Conservation (phyloP, 2,888 invertebrate genomes). For the Campoletis raptor region DNA sequence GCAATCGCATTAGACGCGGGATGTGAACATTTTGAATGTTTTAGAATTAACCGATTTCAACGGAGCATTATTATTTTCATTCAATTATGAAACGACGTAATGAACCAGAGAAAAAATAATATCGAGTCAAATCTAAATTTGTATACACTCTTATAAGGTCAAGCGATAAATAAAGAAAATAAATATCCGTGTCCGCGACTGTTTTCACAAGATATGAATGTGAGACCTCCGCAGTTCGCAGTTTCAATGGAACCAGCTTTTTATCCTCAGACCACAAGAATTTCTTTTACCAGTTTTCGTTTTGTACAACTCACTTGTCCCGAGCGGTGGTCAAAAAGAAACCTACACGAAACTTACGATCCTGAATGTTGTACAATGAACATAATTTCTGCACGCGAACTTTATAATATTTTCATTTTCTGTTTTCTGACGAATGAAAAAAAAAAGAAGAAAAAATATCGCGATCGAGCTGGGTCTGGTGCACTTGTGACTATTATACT, state of each 20-base stretch:
- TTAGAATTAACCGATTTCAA: neutral
- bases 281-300: conserved; percentile 21
- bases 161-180: neutral
- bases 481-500: conserved; percentile 38
- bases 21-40: conserved; percentile 23
- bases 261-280: conserved; percentile 27
- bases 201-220: neutral
- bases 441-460: conserved; percentile 7
- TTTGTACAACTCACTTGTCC: conserved; percentile 15
- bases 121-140: neutral
- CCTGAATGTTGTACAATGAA: neutral
- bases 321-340: conserved; percentile 43
- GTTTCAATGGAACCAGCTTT: conserved; percentile 16
- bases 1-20: neutral
- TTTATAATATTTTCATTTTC: neutral
- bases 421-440: neutral
- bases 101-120: neutral
- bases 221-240: conserved; percentile 6
- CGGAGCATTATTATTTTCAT: neutral
- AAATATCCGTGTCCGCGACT: neutral
- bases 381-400: neutral
- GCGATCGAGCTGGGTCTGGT: neutral
- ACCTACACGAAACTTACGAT: conserved; percentile 28
- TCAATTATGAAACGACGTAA: neutral
- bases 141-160: neutral